Conservation (phyloP, 2,888 invertebrate species). For the Euclidia mi region DNA sequence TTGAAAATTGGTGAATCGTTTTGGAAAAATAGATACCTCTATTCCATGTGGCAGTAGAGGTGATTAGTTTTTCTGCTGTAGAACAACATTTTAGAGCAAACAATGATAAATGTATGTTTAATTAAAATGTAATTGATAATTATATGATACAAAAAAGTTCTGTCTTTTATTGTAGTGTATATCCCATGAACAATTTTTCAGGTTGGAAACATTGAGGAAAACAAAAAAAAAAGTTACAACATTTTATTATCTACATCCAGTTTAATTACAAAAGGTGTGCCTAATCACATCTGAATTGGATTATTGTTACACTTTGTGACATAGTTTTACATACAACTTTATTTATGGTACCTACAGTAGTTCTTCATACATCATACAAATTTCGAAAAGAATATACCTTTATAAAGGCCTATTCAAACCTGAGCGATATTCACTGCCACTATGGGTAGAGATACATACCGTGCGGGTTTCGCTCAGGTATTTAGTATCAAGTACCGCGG, state of each 20-base stretch:
- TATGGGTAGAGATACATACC: no score
- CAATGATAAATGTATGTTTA: slow-evolving; percentile 79
- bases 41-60: slow-evolving; percentile 67
- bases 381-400: no score
- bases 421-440: no score
- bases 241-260: slow-evolving; percentile 43
- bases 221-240: slow-evolving; percentile 31
- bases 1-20: slow-evolving; percentile 52
- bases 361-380: no score
- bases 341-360: no score
- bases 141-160: slow-evolving; percentile 70
- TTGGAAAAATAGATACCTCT: slow-evolving; percentile 38
- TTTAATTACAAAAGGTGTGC: slow-evolving; percentile 20
- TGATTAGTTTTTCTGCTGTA: slow-evolving; percentile 79
- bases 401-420: no score
- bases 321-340: no score
- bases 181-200: background rate
- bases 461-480: no score
- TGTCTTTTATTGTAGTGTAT: slow-evolving; percentile 25
- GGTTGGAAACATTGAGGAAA: background rate
- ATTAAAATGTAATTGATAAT: slow-evolving; percentile 84
- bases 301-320: slow-evolving; percentile 19
- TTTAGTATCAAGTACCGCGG: no score
- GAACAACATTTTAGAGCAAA: slow-evolving; percentile 81
- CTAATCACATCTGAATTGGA: slow-evolving; percentile 22